These are phyloP conservation scores for Sesamia inferens DNA, from an alignment of 2,888 invertebrate species.

Conservation along the genomic window DNA sequence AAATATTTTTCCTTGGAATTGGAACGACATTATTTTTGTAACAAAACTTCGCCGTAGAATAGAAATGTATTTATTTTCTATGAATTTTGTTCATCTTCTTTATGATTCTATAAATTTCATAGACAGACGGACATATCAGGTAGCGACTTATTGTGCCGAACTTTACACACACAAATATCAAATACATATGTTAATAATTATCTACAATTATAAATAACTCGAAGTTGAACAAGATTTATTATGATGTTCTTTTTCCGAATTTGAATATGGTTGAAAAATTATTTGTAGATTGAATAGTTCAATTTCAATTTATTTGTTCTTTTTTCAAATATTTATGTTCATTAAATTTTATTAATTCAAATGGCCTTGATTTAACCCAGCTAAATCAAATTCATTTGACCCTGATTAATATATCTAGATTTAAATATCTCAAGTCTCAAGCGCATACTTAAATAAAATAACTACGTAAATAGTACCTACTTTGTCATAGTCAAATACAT, in stretches of 20 bases:
- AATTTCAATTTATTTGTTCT: constrained; percentile 9
- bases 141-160: constrained; percentile 74
- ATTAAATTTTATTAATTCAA: constrained; percentile 70
- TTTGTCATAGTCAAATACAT: too few relatives aligned
- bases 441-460: too few relatives aligned
- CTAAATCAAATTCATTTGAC: constrained; percentile 84
- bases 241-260: constrained; percentile 23
- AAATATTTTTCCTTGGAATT: constrained; percentile 33
- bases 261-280: constrained; percentile 19
- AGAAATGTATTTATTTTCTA: constrained; percentile 50
- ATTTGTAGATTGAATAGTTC: constrained; percentile 21
- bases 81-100: constrained; percentile 78
- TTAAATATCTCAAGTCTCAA: too few relatives aligned
- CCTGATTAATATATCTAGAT: too few relatives aligned
- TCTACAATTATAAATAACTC: constrained; percentile 60
- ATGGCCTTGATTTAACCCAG: constrained; percentile 86
- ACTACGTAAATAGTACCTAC: too few relatives aligned
- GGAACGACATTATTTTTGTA: constrained; percentile 56
- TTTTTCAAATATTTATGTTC: constrained; percentile 32
- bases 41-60: constrained; percentile 38
- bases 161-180: constrained; percentile 63
- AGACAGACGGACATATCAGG: constrained; percentile 69
- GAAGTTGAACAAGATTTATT: constrained; percentile 76
- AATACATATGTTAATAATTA: constrained; percentile 63
- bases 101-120: constrained; percentile 62